These are phyloP conservation scores for Drosophila cardini DNA, from an alignment of 1,140 invertebrate genomes.

Conservation along the genomic window DNA sequence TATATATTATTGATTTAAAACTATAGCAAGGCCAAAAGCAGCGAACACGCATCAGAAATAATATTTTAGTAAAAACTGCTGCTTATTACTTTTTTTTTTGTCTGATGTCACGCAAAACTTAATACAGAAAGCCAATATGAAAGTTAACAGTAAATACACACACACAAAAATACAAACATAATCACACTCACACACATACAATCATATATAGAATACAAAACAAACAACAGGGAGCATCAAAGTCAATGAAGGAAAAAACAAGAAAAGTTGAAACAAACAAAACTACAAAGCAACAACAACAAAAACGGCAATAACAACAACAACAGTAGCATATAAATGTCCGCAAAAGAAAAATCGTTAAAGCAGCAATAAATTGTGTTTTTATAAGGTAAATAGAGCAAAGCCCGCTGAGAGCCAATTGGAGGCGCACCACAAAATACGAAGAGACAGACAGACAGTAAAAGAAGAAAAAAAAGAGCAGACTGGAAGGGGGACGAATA, in stretches of 20 bases:
- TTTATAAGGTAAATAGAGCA: constrained; percentile 82
- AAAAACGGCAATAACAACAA: constrained; percentile 18
- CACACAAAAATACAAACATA: constrained; percentile 30
- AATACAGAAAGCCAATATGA: constrained; percentile 67
- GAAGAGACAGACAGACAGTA: constrained; percentile 41
- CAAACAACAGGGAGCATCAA: constrained; percentile 49
- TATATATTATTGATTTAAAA: constrained; percentile 76
- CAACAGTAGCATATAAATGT: constrained; percentile 38
- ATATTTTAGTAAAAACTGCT: constrained; percentile 45
- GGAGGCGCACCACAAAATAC: constrained; percentile 72
- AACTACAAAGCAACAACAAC: constrained; percentile 37
- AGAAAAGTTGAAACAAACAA: constrained; percentile 52
- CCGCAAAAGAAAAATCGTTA: constrained; percentile 69
- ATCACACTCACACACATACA: constrained; percentile 22
- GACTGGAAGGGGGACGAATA: constrained; percentile 1
- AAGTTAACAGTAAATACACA: constrained; percentile 38
- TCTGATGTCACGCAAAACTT: constrained; percentile 76
- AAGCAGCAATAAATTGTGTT: constrained; percentile 79
- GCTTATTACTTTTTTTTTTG: constrained; percentile 39
- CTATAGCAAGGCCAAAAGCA: constrained; percentile 63
- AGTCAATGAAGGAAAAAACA: constrained; percentile 51
- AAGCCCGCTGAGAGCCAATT: constrained; percentile 76
- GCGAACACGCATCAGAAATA: constrained; percentile 44
- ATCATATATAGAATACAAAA: constrained; percentile 32
- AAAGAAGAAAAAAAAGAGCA: constrained; percentile 4